Base-by-base conservation (phyloP, 64 coral and sea anemone species). In the Porites lutea region DNA sequence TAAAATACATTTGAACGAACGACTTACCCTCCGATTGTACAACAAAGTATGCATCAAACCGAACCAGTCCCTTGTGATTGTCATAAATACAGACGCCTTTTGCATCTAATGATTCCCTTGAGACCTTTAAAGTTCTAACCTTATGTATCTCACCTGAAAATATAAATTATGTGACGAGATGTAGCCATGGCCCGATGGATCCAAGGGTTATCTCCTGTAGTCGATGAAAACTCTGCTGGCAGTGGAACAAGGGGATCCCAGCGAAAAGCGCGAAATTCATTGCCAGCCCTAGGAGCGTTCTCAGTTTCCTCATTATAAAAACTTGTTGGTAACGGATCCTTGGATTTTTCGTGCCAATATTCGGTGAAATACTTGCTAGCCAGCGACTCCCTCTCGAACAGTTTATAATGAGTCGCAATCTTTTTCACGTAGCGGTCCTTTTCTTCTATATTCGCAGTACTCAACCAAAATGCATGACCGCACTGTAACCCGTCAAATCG, bases 251-350 rank as follows among this genome's bases (percentile, higher is more conserved):
- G 81, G 6, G 97, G 97, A 68, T 99, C 97, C 97, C 97, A 99
- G 19, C 95, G 89, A 62, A 96, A 99, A 11, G 97, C 94, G 48
- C 94, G 88, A 74, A 93, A 99, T 71, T 91, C 84, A 15, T 88
- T 81, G 37, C 97, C 97, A 13, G 97, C 97, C 57, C 64, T 90
- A 3, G 97, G 97, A 78, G 97, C 88, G 21, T 87, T 94, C 9
- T 96, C 92, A 8, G 97, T 99, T 89, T 96, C 97, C 77, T 99
- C 97, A 37, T 86, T 87, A 93, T 99, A 99, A 94, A 94, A 96
- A 69, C 79, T 93, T 71, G 88, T 82, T n/a, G 97, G 97, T 19
- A 99, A 65, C 48, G 97, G 91, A 86, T 99, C 97, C 72, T 93
- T 93, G 7, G 96, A 73, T 79, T 92, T 96, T 49, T 95, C 94